Evolutionary conservation across 2,888 invertebrate genomes (phyloP).

Genomic region (Aethes cnicana): DNA sequence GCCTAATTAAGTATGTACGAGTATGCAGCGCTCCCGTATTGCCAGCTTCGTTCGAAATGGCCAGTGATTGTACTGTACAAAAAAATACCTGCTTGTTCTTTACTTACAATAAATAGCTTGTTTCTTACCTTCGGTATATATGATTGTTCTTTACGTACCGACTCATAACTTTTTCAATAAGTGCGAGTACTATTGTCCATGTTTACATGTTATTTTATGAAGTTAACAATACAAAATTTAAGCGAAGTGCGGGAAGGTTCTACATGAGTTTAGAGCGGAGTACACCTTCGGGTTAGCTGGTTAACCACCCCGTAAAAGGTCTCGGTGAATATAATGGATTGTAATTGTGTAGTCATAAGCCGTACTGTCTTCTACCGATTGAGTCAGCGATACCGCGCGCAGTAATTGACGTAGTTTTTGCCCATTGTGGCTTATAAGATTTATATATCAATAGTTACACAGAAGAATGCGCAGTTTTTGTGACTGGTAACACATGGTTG

Average conservation of each 20-base stretch:
- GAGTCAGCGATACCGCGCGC: conserved; percentile 65
- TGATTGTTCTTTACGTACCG: no score
- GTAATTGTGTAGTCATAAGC: conserved; percentile 80
- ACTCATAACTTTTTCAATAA: no score
- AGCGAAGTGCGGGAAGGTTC: not conserved
- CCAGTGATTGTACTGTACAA: no score
- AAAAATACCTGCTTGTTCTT: no score
- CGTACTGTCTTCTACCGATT: conserved; percentile 63
- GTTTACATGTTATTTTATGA: no score
- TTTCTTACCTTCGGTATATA: no score
- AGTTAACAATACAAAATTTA: no score
- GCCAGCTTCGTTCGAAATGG: no score
- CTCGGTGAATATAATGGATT: conserved; percentile 69
- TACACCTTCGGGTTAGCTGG: conserved; percentile 46
- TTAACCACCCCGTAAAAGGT: conserved; percentile 68
- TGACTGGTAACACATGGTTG: conserved; percentile 17
- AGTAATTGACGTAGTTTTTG: conserved; percentile 65
- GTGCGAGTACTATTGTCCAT: no score
- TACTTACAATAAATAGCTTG: no score
- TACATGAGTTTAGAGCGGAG: conserved; percentile 14
- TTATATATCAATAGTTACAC: conserved; percentile 41
- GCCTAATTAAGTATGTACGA: no score
- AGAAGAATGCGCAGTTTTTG: conserved; percentile 30
- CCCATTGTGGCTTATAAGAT: conserved; percentile 36
- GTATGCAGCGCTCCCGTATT: no score